A percentile compares a stretch with the other conserved stretches of the same genome.
These are phyloP conservation scores for Deroplatys truncata DNA, from an alignment of 2,888 invertebrate genomes.

Conservation along the genomic window DNA sequence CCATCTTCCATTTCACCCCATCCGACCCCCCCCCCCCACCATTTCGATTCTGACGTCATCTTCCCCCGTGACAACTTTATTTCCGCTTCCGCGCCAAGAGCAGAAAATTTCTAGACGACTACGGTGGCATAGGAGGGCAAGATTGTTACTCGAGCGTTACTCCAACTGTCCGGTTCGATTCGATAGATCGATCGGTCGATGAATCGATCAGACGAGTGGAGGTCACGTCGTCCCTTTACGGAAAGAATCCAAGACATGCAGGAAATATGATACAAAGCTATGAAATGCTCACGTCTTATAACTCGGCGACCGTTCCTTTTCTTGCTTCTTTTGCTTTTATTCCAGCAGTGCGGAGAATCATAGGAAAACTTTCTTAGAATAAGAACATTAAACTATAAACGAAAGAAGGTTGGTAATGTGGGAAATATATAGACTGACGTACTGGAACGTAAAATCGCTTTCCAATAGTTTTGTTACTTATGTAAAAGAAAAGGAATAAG, in stretches of 20 bases:
- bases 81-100: conserved; percentile 8
- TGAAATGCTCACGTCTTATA: neutral
- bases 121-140: neutral
- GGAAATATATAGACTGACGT: neutral
- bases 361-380: neutral
- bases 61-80: conserved; percentile 4
- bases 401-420: neutral
- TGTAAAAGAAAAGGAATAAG: too few relatives aligned
- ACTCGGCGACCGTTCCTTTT: neutral
- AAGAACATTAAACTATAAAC: neutral
- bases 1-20: neutral
- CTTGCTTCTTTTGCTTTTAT: neutral
- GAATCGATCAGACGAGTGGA: neutral
- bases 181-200: neutral
- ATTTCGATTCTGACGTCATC: conserved; percentile 12
- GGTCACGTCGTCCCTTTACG: neutral
- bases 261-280: neutral
- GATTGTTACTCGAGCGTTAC: neutral
- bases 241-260: neutral
- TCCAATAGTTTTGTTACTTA: too few relatives aligned
- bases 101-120: neutral
- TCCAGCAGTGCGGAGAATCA: neutral
- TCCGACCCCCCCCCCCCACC: neutral
- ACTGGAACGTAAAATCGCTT: too few relatives aligned
- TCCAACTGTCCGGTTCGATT: neutral